Conservation (phyloP, 2,113 vertebrate genomes). For the Penelope pileata region DNA sequence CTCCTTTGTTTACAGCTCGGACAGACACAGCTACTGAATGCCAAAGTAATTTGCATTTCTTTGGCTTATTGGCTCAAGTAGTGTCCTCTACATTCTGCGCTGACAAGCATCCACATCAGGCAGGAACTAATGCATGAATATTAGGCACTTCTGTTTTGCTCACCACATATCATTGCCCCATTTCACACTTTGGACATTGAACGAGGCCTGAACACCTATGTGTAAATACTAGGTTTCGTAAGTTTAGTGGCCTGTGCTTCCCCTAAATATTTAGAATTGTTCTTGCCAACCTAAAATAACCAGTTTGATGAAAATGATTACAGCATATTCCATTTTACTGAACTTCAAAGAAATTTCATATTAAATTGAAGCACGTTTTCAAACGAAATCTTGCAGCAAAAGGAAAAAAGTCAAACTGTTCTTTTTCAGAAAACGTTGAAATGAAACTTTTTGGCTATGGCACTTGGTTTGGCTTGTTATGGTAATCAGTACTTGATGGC, state of each 20-base stretch:
- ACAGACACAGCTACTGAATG: neutral
- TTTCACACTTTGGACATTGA: neutral
- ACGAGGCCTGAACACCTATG: neutral
- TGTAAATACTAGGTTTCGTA: neutral
- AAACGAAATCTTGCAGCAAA: neutral
- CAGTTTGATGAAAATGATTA: neutral
- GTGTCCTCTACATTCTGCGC: neutral
- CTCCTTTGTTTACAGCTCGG: neutral
- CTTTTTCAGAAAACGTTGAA: neutral
- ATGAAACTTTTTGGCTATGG: neutral
- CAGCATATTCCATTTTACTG: neutral
- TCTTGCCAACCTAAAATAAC: neutral
- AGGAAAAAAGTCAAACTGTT: neutral
- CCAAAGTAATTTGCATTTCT: neutral
- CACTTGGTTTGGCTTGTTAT: neutral
- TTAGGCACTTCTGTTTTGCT: neutral
- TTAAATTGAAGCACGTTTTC: neutral
- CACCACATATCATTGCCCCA: neutral
- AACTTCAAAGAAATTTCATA: neutral
- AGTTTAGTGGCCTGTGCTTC: neutral
- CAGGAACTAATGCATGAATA: neutral
- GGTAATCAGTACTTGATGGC: neutral
- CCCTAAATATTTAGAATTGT: neutral
- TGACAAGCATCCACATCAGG: neutral
- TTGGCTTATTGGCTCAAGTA: neutral